These are phyloP conservation scores for Saimiri boliviensis DNA, from an alignment of 2,113 vertebrate genomes.

Conservation along the genomic window DNA sequence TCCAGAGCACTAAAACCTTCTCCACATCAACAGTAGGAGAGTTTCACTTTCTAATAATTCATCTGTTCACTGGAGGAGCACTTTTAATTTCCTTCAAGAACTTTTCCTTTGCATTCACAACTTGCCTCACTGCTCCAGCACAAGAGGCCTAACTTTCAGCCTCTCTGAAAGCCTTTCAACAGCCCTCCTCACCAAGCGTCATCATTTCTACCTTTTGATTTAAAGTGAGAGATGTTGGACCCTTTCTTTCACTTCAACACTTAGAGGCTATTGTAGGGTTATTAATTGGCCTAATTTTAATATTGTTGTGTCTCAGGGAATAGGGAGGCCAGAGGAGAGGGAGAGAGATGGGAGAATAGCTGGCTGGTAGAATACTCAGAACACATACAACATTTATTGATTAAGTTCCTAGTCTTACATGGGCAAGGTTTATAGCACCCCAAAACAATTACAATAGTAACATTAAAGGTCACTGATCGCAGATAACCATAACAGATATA, in stretches of 20 bases:
- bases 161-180: background rate
- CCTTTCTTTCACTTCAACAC: background rate
- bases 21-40: background rate
- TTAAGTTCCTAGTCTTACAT: background rate
- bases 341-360: background rate
- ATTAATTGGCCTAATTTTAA: background rate
- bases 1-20: background rate
- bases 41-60: background rate
- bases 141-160: background rate
- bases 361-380: background rate
- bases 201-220: background rate
- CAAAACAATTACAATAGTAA: background rate
- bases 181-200: background rate
- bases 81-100: background rate
- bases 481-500: background rate
- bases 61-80: background rate
- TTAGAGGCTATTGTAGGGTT: background rate
- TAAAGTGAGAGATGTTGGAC: background rate
- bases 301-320: background rate
- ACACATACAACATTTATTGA: background rate
- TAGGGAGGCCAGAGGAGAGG: background rate
- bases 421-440: background rate
- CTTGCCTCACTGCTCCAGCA: background rate
- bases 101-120: background rate
- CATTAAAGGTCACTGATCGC: background rate